Conservation (phyloP, 2,113 vertebrate species). For the Octodon degus region DNA sequence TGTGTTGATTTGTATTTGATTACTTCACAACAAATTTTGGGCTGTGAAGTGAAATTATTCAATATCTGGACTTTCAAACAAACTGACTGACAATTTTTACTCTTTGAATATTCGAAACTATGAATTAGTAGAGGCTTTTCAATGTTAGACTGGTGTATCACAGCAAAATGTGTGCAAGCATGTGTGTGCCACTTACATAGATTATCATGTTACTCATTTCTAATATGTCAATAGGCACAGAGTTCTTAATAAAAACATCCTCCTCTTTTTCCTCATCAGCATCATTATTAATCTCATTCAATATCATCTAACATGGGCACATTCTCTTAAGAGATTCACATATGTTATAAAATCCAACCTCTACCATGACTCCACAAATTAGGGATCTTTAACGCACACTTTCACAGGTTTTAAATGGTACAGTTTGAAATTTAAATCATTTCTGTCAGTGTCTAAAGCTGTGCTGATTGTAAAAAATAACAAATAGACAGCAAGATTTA, state of each 20-base stretch:
- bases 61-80: neutral
- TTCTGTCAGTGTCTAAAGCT: neutral
- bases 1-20: neutral
- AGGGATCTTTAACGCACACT: neutral
- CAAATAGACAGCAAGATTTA: neutral
- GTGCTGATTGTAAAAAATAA: neutral
- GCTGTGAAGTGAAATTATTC: constrained; percentile 12
- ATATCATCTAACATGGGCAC: neutral
- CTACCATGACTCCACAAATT: neutral
- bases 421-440: neutral
- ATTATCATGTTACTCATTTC: neutral
- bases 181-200: neutral
- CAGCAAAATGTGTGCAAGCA: neutral
- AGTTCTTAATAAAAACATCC: neutral
- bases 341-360: neutral
- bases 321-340: neutral
- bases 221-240: neutral
- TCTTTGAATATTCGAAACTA: neutral
- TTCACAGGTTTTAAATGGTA: neutral
- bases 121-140: neutral
- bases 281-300: neutral
- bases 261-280: neutral
- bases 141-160: neutral
- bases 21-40: neutral
- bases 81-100: neutral